Conservation (phyloP, 2,888 invertebrate species). For the Hermodice carunculata region DNA sequence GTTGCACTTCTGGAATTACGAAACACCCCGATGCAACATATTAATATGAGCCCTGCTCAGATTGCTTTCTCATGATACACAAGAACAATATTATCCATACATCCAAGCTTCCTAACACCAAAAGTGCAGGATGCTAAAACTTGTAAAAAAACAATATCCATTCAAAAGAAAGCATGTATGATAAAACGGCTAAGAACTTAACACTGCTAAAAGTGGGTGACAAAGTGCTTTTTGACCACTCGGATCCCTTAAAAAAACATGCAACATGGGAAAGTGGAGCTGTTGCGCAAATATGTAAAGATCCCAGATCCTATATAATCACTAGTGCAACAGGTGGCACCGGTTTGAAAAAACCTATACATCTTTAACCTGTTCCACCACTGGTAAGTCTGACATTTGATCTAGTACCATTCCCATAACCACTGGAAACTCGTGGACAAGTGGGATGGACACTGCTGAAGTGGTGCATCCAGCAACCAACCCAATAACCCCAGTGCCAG, state of each 20-base stretch:
- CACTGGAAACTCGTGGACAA: too few relatives aligned
- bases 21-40: background rate
- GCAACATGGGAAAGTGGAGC: too few relatives aligned
- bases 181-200: background rate
- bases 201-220: background rate
- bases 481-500: too few relatives aligned
- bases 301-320: background rate
- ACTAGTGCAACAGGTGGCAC: background rate
- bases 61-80: background rate
- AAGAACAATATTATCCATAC: background rate
- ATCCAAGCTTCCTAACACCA: background rate
- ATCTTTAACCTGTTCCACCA: too few relatives aligned
- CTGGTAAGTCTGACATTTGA: too few relatives aligned
- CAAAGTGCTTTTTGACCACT: too few relatives aligned
- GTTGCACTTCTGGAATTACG: constrained; percentile 15
- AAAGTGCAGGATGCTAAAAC: background rate
- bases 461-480: too few relatives aligned
- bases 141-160: background rate
- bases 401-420: too few relatives aligned
- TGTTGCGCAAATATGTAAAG: too few relatives aligned
- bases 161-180: background rate
- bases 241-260: too few relatives aligned
- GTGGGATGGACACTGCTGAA: too few relatives aligned
- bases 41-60: background rate
- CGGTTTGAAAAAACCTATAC: background rate